Evolutionary conservation across 2,888 invertebrate species (phyloP), one percentile per base, ranked within the genome.

Genomic region (Ormyrus rosae): DNA sequence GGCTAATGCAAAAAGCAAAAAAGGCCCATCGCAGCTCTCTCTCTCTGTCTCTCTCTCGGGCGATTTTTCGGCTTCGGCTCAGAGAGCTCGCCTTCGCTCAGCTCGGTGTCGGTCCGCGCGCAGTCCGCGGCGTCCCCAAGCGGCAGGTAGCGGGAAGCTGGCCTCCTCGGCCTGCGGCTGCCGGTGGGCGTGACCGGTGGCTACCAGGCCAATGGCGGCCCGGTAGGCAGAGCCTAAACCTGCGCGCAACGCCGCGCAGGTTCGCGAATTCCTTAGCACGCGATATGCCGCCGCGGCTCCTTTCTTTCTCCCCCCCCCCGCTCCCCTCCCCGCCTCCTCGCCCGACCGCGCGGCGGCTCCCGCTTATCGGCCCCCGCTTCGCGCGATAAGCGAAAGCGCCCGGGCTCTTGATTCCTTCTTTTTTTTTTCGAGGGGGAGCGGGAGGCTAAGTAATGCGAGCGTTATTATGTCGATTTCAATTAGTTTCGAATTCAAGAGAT

Each of bases 181-280:
- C 87, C 89, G 88, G 90, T 89, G 88, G 89, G 86, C 83, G 86
- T 86, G 90, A 89, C 89, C 78, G 68, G 89, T 88, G 86, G 86
- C 86, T 84, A 19, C 19, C 19, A 87, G 85, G 85, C 90, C 90
- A 90, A 90, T 90, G 83, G 87, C 85, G 83, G 82, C 83, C 83
- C 88, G 89, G 90, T 88, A 87, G 89, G 85, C 89, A 82, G 86
- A 84, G 87, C 88, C 86, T 86, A 84, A 86, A 88, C 86, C 86
- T 86, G 88, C 87, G 19, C 85, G 85, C 83, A 85, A 10, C 13
- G 84, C 19, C 84, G 84, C 85, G 85, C 86, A 84, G 83, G 82
- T 85, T 85, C 55, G 78, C 48, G 60, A 83, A 83, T 83, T 82
- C 84, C 83, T 80, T 63, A 74, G 80, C 81, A 80, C 73, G 19